Conservation (phyloP, 2,113 vertebrate species). For the Apteryx mantelli region DNA sequence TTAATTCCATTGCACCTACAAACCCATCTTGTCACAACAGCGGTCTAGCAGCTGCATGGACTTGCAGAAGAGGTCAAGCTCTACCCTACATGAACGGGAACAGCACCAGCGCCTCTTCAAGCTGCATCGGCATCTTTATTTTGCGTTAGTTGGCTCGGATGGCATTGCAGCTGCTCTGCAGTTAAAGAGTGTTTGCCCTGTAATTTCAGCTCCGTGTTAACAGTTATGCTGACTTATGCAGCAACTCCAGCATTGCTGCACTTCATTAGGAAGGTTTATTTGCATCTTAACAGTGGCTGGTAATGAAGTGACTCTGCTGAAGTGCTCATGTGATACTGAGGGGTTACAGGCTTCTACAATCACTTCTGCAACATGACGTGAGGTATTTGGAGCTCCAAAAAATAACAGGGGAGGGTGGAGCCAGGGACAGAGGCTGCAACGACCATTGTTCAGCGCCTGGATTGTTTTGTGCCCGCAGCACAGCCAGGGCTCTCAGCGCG, state of each 20-base stretch:
- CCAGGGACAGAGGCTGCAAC: not conserved
- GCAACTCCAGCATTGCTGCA: slow-evolving; percentile 7
- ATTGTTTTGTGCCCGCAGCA: not conserved
- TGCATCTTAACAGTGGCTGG: slow-evolving; percentile 43
- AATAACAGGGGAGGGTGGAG: not conserved
- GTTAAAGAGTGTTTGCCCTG: not conserved
- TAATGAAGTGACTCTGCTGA: slow-evolving; percentile 33
- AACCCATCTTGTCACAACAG: not conserved
- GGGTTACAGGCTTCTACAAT: not conserved
- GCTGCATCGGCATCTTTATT: not conserved
- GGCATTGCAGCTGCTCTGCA: not conserved
- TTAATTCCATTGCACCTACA: not conserved
- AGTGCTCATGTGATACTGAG: slow-evolving; percentile 16
- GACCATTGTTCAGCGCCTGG: not conserved
- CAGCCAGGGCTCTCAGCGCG: not conserved
- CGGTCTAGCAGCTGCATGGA: not conserved
- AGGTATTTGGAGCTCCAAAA: slow-evolving; percentile 2
- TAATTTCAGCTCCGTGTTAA: not conserved
- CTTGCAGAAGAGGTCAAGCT: not conserved
- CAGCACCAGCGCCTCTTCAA: not conserved
- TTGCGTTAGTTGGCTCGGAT: not conserved
- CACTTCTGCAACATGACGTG: slow-evolving; percentile 56
- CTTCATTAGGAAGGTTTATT: slow-evolving; percentile 34
- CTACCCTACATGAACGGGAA: not conserved
- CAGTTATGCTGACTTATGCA: slow-evolving; percentile 5